Percentiles rank a stretch among this genome's conserved stretches.
Evolutionary conservation across 2,113 vertebrate species (phyloP).

Genomic region (Thunnus thynnus): DNA sequence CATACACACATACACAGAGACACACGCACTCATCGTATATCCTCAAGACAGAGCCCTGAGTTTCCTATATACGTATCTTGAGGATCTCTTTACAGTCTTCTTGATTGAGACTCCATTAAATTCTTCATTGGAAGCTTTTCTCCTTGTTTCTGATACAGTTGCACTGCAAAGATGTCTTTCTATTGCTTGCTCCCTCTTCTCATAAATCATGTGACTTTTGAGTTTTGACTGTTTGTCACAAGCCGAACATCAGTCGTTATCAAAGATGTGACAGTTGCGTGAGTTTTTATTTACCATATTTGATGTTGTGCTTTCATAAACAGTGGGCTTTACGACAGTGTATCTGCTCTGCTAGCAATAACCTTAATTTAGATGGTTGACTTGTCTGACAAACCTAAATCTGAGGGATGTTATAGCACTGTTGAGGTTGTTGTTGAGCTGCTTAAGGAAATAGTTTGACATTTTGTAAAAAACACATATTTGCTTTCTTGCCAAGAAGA

Average conservation of each 20-base stretch:
- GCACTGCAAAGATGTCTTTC: conserved; percentile 81
- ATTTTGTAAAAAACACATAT: neutral
- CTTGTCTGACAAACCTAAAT: conserved; percentile 16
- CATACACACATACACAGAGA: conserved; percentile 25
- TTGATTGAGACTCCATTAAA: neutral
- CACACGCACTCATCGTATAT: conserved; percentile 10
- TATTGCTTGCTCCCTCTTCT: conserved; percentile 73
- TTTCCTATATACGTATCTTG: conserved; percentile 26
- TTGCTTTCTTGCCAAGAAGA: neutral
- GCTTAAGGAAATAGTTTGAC: conserved; percentile 23
- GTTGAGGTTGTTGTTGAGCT: neutral
- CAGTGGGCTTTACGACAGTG: conserved; percentile 31
- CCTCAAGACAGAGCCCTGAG: conserved; percentile 36
- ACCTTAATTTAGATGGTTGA: conserved; percentile 55
- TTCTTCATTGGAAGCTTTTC: conserved; percentile 46
- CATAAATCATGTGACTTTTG: conserved; percentile 53
- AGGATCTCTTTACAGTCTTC: conserved; percentile 34
- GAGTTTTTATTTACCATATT: conserved; percentile 1
- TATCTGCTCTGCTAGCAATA: conserved; percentile 78
- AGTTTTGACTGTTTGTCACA: conserved; percentile 21
- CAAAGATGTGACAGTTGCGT: neutral
- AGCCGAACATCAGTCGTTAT: conserved; percentile 10
- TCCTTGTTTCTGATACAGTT: conserved; percentile 68
- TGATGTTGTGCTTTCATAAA: conserved; percentile 25
- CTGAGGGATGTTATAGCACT: neutral